A percentile compares a stretch with the other conserved stretches of the same genome.
Evolutionary conservation across 2,888 invertebrate species (phyloP).

Genomic region (Mactromeris polynyma): DNA sequence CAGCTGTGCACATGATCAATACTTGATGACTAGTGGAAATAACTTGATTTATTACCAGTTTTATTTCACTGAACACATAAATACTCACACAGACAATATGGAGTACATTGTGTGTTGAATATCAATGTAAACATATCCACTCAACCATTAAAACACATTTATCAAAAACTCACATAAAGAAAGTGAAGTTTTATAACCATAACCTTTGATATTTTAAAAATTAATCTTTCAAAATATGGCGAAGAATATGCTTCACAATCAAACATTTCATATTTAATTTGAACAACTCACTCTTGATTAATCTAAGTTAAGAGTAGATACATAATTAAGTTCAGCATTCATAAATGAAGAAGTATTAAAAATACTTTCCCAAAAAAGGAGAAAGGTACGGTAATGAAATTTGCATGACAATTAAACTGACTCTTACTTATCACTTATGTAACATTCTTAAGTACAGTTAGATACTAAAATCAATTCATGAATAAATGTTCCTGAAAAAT

Average conservation of each 20-base stretch:
- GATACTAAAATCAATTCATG: too few species aligned
- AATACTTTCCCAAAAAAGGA: too few species aligned
- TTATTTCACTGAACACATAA: slow-evolving; percentile 23
- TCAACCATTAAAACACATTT: not conserved
- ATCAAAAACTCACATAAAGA: not conserved
- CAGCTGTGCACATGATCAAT: not conserved
- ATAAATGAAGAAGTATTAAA: too few species aligned
- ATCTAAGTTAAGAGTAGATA: too few species aligned
- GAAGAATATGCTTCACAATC: not conserved
- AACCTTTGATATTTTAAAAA: too few species aligned
- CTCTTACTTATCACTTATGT: too few species aligned
- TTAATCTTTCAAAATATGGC: not conserved
- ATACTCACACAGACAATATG: slow-evolving; percentile 19
- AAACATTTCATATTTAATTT: not conserved
- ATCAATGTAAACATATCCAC: slow-evolving; percentile 12
- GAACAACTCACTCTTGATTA: not conserved
- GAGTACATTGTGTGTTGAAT: not conserved
- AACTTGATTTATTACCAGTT: slow-evolving; percentile 24
- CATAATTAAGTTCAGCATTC: too few species aligned
- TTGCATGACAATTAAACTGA: too few species aligned
- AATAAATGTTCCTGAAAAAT: too few species aligned
- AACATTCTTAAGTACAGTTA: too few species aligned
- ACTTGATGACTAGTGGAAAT: not conserved
- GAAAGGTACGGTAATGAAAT: too few species aligned
- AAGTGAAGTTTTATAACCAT: not conserved